These are phyloP conservation scores for Gastracanthus pulcherrimus DNA, from an alignment of 2,888 invertebrate species.

Conservation along the genomic window DNA sequence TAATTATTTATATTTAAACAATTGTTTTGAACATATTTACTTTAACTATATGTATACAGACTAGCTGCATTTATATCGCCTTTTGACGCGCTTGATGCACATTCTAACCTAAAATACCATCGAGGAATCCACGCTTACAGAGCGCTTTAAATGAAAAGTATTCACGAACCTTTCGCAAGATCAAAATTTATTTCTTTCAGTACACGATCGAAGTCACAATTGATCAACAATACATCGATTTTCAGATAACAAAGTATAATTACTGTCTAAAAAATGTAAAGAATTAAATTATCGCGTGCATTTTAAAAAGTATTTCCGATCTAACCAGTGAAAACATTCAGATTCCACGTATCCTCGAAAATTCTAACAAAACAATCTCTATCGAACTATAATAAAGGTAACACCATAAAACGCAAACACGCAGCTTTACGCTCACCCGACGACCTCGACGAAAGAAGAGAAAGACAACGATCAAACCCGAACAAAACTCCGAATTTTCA, in stretches of 20 bases:
- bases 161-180: too few species aligned
- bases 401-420: neutral
- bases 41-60: neutral
- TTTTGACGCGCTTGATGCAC: neutral
- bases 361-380: neutral
- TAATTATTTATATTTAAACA: too few species aligned
- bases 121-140: neutral
- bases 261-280: too few species aligned
- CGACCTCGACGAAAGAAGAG: too few species aligned
- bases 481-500: too few species aligned
- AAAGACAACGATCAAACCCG: too few species aligned
- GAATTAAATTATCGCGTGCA: too few species aligned
- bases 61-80: neutral
- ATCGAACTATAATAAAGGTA: neutral
- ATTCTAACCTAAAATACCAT: neutral
- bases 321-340: neutral
- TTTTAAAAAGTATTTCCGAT: too few species aligned
- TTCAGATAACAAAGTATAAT: neutral
- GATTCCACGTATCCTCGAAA: neutral
- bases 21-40: neutral
- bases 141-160: neutral
- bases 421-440: too few species aligned
- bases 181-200: too few species aligned
- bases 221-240: neutral
- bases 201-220: too few species aligned